A percentile compares a stretch with the other conserved stretches of the same genome.
Conservation (phyloP, 2,888 invertebrate genomes). For the Pseudanteris insignis region DNA sequence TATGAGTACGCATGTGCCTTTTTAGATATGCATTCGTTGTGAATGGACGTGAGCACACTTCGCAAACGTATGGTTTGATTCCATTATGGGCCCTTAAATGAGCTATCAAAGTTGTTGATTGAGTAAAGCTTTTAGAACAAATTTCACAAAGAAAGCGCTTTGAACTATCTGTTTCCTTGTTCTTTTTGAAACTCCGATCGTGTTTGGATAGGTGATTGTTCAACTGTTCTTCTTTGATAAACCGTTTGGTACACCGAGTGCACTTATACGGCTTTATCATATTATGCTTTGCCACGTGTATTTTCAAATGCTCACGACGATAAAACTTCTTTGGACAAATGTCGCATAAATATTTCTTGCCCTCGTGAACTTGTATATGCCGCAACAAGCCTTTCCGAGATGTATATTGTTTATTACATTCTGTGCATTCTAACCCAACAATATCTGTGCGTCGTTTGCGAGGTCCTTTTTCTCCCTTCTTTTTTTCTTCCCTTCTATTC, state of each 20-base stretch:
- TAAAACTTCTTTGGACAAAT: slow-evolving; percentile 65
- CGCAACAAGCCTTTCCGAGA: slow-evolving; percentile 62
- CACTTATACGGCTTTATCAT: slow-evolving; percentile 65
- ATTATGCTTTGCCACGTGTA: slow-evolving; percentile 64
- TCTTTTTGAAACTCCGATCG: slow-evolving; percentile 60
- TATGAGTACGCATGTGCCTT: slow-evolving; percentile 65
- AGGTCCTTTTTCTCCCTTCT: slow-evolving; percentile 54
- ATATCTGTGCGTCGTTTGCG: slow-evolving; percentile 63
- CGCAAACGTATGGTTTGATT: slow-evolving; percentile 64
- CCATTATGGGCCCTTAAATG: slow-evolving; percentile 64
- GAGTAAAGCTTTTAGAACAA: slow-evolving; percentile 64
- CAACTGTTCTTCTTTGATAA: slow-evolving; percentile 63
- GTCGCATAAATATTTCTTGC: slow-evolving; percentile 64
- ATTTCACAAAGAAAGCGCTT: slow-evolving; percentile 64
- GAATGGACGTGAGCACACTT: slow-evolving; percentile 63
- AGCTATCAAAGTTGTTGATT: slow-evolving; percentile 63
- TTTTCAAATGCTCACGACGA: slow-evolving; percentile 62
- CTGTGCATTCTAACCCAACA: slow-evolving; percentile 62
- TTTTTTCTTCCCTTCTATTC: slow-evolving; percentile 54
- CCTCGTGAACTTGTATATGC: slow-evolving; percentile 64
- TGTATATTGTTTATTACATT: slow-evolving; percentile 64
- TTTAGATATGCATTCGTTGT: slow-evolving; percentile 64
- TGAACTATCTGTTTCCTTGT: slow-evolving; percentile 59
- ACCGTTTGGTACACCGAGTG: slow-evolving; percentile 61
- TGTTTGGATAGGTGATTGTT: slow-evolving; percentile 62